Conservation (phyloP, 2,888 invertebrate genomes). For the Patella pellucida region DNA sequence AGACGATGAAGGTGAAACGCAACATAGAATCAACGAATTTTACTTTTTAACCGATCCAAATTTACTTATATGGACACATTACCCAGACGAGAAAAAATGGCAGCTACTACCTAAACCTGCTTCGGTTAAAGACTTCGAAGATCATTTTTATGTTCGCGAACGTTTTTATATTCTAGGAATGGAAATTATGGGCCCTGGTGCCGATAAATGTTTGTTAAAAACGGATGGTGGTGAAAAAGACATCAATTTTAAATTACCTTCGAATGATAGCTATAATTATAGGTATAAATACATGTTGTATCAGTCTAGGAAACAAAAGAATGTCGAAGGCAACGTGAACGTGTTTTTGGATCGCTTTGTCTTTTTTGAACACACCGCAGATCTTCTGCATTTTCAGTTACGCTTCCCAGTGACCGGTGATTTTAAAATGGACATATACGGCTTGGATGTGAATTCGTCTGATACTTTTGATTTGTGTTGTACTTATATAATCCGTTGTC, state of each 20-base stretch:
- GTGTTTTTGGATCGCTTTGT: conserved; percentile 62
- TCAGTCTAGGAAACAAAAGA: conserved; percentile 36
- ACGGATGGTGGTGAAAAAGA: conserved; percentile 59
- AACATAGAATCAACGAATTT: conserved; percentile 67
- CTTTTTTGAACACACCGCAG: conserved; percentile 58
- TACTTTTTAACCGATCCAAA: conserved; percentile 68
- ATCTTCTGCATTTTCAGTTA: conserved; percentile 52
- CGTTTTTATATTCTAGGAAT: conserved; percentile 61
- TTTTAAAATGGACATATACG: conserved; percentile 68
- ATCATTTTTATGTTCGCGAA: conserved; percentile 64
- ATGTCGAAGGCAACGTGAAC: conserved; percentile 40
- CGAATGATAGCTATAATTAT: conserved; percentile 46
- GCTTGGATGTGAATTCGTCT: conserved; percentile 53
- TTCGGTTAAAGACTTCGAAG: conserved; percentile 55
- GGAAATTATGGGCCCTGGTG: conserved; percentile 27
- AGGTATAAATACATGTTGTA: conserved; percentile 66
- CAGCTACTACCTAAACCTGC: conserved; percentile 61
- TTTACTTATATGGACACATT: conserved; percentile 64
- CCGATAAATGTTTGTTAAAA: conserved; percentile 45
- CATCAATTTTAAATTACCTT: conserved; percentile 55
- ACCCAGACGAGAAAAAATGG: conserved; percentile 64
- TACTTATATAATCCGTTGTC: conserved; percentile 64
- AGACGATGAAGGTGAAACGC: conserved; percentile 55
- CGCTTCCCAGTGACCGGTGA: conserved; percentile 60
- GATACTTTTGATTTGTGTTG: conserved; percentile 64